Conservation (phyloP, 2,888 invertebrate species). For the Heliconius erato region DNA sequence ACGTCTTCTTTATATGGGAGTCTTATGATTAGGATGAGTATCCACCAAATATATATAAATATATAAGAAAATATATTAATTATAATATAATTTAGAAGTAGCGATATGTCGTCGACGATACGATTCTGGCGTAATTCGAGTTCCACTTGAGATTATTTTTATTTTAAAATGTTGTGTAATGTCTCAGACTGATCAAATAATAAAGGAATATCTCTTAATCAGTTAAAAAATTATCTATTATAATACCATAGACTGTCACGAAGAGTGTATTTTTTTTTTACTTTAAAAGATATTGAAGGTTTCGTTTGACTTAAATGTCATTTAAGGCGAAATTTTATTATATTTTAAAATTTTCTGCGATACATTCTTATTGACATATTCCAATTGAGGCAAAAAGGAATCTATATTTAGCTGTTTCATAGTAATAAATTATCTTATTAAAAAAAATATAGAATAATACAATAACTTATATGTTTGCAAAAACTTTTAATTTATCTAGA, state of each 20-base stretch:
- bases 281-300: too few species aligned
- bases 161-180: neutral
- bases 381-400: neutral
- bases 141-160: neutral
- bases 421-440: too few species aligned
- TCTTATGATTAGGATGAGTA: conserved; percentile 52
- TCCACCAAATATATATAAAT: neutral
- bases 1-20: conserved; percentile 66
- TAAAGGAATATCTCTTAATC: neutral
- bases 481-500: neutral
- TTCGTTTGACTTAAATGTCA: too few species aligned
- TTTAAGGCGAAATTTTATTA: too few species aligned
- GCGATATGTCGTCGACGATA: too few species aligned
- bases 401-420: neutral
- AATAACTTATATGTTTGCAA: neutral
- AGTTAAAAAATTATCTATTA: neutral
- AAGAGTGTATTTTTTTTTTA: too few species aligned
- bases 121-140: too few species aligned
- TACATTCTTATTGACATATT: neutral
- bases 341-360: too few species aligned
- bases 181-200: neutral
- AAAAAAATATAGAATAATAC: neutral
- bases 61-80: neutral
- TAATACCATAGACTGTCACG: neutral
- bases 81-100: too few species aligned